Conservation (phyloP, 2,888 invertebrate species). For the Erebia aethiops region DNA sequence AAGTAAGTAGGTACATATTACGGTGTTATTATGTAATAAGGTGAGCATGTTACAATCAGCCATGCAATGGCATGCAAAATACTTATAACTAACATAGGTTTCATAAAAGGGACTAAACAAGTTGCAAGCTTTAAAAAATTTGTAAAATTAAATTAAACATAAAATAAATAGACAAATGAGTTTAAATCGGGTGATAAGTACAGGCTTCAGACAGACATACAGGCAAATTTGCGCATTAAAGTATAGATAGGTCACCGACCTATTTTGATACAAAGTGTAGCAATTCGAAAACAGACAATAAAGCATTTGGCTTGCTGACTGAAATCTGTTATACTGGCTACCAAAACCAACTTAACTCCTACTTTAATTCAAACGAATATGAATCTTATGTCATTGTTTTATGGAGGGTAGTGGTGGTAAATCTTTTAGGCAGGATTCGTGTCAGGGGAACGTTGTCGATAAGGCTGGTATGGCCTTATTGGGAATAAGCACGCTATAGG, state of each 20-base stretch:
- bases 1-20: too few relatives aligned
- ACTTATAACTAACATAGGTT: too few relatives aligned
- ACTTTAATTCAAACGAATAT: not conserved
- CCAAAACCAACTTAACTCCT: conserved; percentile 11
- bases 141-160: too few relatives aligned
- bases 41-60: too few relatives aligned
- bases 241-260: not conserved
- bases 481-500: conserved; percentile 31
- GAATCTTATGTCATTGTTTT: conserved; percentile 3
- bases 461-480: conserved; percentile 30
- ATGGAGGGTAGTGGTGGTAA: not conserved
- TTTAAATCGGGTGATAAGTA: too few relatives aligned
- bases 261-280: not conserved
- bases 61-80: too few relatives aligned
- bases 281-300: conserved; percentile 15
- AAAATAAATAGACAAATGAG: too few relatives aligned
- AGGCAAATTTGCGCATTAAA: not conserved
- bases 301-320: conserved; percentile 31
- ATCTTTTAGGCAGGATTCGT: conserved; percentile 28
- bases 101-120: too few relatives aligned
- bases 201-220: too few relatives aligned
- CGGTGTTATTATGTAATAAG: too few relatives aligned
- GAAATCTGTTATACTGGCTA: conserved; percentile 28
- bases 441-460: conserved; percentile 32
- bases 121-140: too few relatives aligned